Conservation (phyloP, 2,888 invertebrate genomes). For the Lasioglossum lativentre region DNA sequence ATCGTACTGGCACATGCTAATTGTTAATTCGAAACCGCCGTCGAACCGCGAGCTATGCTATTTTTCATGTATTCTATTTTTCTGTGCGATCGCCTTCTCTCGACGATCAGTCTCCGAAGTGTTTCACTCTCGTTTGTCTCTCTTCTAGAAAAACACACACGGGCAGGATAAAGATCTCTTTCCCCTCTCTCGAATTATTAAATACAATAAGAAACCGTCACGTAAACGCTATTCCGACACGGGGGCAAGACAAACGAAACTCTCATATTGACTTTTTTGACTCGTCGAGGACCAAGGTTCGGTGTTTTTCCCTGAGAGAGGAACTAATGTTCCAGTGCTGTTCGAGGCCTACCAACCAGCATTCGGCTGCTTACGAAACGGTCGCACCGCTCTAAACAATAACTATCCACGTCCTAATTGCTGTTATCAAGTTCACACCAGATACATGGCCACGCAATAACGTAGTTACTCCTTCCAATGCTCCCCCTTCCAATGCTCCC, state of each 20-base stretch:
- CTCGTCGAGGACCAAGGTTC: not conserved
- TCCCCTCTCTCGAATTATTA: not conserved
- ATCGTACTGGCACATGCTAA: slow-evolving; percentile 36
- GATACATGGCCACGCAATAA: slow-evolving; percentile 51
- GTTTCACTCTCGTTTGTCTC: not conserved
- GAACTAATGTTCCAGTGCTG: not conserved
- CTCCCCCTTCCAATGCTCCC: slow-evolving; percentile 41
- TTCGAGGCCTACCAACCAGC: not conserved
- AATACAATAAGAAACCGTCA: not conserved
- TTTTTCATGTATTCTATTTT: slow-evolving; percentile 12
- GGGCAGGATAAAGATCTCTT: not conserved
- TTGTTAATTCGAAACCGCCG: slow-evolving; percentile 33
- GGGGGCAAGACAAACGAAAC: not conserved
- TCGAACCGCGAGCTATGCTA: slow-evolving; percentile 1
- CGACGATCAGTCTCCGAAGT: slow-evolving; percentile 20
- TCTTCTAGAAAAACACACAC: slow-evolving; percentile 19
- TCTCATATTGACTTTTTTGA: not conserved
- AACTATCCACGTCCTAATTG: slow-evolving; percentile 54
- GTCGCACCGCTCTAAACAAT: slow-evolving; percentile 38
- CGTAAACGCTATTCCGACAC: not conserved
- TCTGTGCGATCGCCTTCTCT: not conserved
- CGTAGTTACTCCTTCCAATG: slow-evolving; percentile 53
- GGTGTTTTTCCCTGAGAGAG: not conserved
- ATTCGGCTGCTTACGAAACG: not conserved
- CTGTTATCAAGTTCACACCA: slow-evolving; percentile 59